Evolutionary conservation across 2,888 invertebrate genomes (phyloP).

Genomic region (Sesia apiformis): DNA sequence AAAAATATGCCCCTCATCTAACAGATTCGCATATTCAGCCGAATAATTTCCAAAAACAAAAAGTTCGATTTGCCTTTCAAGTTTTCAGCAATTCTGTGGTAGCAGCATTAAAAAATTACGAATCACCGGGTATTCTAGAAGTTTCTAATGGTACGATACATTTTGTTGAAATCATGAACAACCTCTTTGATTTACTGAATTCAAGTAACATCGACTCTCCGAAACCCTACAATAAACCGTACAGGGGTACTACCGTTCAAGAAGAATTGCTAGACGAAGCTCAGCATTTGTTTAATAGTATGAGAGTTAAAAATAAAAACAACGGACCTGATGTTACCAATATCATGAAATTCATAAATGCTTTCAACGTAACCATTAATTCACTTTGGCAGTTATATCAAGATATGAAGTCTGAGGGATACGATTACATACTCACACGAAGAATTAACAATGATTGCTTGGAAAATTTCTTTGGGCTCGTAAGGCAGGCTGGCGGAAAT

Average conservation of each 20-base stretch:
- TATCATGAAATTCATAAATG: background rate
- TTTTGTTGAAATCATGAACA: background rate
- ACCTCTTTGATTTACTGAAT: constrained; percentile 1
- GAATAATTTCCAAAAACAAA: constrained; percentile 1
- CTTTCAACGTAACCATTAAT: background rate
- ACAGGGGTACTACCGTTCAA: background rate
- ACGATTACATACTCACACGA: too few relatives aligned
- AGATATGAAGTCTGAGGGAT: too few relatives aligned
- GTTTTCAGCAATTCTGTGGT: background rate
- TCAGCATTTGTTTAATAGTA: background rate
- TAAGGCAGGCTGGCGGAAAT: too few relatives aligned
- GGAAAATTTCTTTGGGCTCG: too few relatives aligned
- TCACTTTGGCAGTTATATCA: too few relatives aligned
- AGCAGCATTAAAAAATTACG: background rate
- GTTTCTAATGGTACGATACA: constrained; percentile 1
- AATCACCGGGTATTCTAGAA: background rate
- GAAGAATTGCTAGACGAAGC: background rate
- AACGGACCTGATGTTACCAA: background rate
- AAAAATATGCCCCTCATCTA: background rate
- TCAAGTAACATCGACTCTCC: background rate
- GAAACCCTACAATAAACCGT: background rate
- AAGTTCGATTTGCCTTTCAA: background rate
- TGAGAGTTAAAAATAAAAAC: background rate
- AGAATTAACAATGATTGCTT: too few relatives aligned
- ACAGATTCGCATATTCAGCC: constrained; percentile 1